Conservation (phyloP, 2,888 invertebrate species). For the Melitaea athalia region DNA sequence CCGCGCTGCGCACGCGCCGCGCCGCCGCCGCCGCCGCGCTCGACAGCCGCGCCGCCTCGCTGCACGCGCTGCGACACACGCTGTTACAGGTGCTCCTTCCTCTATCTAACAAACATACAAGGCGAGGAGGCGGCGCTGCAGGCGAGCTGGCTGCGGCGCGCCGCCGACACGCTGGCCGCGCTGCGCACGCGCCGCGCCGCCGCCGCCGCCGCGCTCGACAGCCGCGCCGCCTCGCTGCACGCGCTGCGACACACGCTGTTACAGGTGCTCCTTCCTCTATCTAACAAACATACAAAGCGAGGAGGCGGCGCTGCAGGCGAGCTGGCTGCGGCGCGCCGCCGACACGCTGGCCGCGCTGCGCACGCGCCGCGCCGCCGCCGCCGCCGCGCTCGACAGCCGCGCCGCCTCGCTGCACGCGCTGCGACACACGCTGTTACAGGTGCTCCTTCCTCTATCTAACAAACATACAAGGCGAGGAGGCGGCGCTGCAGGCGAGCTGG, state of each 20-base stretch:
- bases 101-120: too few relatives aligned
- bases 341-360: slow-evolving; percentile 90
- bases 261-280: slow-evolving; percentile 79
- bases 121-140: slow-evolving; percentile 92
- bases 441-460: slow-evolving; percentile 58
- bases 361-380: slow-evolving; percentile 90
- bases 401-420: slow-evolving; percentile 90
- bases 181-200: slow-evolving; percentile 91
- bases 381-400: slow-evolving; percentile 91
- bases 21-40: slow-evolving; percentile 90
- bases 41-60: slow-evolving; percentile 90
- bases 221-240: slow-evolving; percentile 90
- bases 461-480: slow-evolving; percentile 94
- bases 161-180: slow-evolving; percentile 88
- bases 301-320: slow-evolving; percentile 91
- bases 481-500: slow-evolving; percentile 90
- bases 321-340: slow-evolving; percentile 89
- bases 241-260: slow-evolving; percentile 92
- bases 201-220: slow-evolving; percentile 90
- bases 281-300: too few relatives aligned
- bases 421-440: slow-evolving; percentile 91
- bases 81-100: slow-evolving; percentile 85
- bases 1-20: slow-evolving; percentile 90
- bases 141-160: slow-evolving; percentile 89
- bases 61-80: slow-evolving; percentile 91